A percentile compares a stretch with the other conserved stretches of the same genome.
Conservation (phyloP, 2,797 vertebrate genomes). For the Lateolabrax maculatus region DNA sequence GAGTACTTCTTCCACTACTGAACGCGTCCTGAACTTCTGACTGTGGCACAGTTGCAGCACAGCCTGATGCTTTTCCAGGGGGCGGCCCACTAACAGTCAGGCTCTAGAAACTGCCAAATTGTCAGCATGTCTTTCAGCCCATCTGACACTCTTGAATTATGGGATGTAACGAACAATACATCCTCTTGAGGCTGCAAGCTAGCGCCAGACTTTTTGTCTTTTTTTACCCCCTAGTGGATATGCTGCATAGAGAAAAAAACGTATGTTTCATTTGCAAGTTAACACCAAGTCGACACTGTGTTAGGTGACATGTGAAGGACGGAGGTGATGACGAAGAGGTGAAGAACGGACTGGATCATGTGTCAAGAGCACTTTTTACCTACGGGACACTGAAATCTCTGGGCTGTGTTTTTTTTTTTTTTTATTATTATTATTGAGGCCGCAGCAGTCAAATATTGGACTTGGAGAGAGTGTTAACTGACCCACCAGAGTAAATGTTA, state of each 20-base stretch:
- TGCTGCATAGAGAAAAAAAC: not conserved
- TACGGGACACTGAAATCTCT: slow-evolving; percentile 7
- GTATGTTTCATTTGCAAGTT: not conserved
- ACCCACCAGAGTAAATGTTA: slow-evolving; percentile 62
- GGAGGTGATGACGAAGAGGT: not conserved
- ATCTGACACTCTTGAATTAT: not conserved
- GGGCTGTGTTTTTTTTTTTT: not conserved
- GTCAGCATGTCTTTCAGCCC: not conserved
- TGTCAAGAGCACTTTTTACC: not conserved
- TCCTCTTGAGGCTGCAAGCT: slow-evolving; percentile 6
- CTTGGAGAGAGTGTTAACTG: slow-evolving; percentile 32
- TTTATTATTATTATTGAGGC: no score
- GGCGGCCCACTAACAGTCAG: not conserved
- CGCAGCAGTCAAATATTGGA: slow-evolving; percentile 38
- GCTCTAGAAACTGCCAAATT: not conserved
- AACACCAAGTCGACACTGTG: not conserved
- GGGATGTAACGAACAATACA: not conserved
- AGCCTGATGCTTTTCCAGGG: not conserved
- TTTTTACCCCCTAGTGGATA: no score
- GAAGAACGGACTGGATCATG: not conserved
- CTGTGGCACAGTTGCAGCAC: no score
- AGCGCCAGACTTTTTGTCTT: not conserved
- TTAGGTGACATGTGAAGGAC: slow-evolving; percentile 17
- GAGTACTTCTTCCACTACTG: no score
- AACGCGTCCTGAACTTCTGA: no score